phyloP scores from a whole-genome alignment of 2,888 invertebrate genomes.

The Hylaea fasciaria region DNA sequence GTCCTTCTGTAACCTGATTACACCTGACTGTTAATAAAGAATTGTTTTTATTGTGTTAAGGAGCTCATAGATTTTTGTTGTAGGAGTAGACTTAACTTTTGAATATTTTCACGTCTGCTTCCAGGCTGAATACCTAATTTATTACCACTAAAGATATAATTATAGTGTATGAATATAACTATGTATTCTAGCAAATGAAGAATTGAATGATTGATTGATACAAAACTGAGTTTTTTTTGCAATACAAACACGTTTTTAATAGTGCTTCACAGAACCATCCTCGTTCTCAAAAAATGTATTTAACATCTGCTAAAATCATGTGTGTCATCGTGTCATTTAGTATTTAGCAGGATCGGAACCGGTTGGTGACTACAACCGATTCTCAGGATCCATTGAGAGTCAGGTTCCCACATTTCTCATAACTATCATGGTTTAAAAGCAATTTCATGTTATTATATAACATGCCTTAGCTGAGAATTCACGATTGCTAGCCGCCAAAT shows the following conservation, averaged over 20 bases:
- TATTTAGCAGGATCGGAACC: constrained; percentile 23
- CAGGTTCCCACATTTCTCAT: constrained; percentile 30
- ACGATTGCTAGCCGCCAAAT: constrained; percentile 9
- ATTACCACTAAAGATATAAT: no score
- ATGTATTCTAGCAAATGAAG: no score
- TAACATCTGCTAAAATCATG: constrained; percentile 17
- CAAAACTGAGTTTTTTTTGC: not conserved
- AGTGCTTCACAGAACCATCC: constrained; percentile 19
- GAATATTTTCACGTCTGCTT: no score
- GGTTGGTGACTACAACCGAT: constrained; percentile 20
- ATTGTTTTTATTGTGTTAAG: no score
- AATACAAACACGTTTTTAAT: constrained; percentile 30
- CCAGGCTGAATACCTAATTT: no score
- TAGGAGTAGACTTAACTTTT: no score
- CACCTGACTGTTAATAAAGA: no score
- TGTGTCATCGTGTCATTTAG: constrained; percentile 30
- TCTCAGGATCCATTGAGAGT: constrained; percentile 18
- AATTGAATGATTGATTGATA: no score
- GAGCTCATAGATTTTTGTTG: no score
- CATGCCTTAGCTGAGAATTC: constrained; percentile 6
- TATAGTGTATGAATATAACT: no score
- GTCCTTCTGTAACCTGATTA: no score
- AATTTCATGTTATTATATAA: constrained; percentile 16
- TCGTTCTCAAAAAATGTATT: constrained; percentile 12
- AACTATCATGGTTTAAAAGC: constrained; percentile 14